A percentile compares a stretch with the other conserved stretches of the same genome.
These are phyloP conservation scores for Scaptomyza pallida DNA, from an alignment of 1,140 invertebrate species.

Conservation along the genomic window DNA sequence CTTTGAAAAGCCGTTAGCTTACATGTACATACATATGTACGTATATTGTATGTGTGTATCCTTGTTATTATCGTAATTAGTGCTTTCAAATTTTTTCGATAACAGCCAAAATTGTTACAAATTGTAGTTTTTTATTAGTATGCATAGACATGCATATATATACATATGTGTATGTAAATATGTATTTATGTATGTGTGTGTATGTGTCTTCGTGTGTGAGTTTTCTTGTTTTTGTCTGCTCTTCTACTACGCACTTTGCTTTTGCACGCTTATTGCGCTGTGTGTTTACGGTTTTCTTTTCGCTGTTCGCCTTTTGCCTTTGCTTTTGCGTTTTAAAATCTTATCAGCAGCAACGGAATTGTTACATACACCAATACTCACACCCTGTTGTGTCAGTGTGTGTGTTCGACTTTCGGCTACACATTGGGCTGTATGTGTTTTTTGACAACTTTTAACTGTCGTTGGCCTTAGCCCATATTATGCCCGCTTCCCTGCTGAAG, in stretches of 20 bases:
- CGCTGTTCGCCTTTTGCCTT: slow-evolving; percentile 50
- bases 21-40: not conserved
- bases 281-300: slow-evolving; percentile 58
- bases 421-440: slow-evolving; percentile 27
- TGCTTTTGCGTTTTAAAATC: slow-evolving; percentile 74
- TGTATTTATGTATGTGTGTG: not conserved
- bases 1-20: slow-evolving; percentile 3
- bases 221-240: slow-evolving; percentile 21
- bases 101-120: not conserved
- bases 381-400: slow-evolving; percentile 15
- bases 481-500: too few species aligned
- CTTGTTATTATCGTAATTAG: slow-evolving; percentile 13
- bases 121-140: slow-evolving; percentile 7
- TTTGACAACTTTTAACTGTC: slow-evolving; percentile 25
- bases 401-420: slow-evolving; percentile 27
- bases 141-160: not conserved
- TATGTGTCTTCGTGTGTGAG: not conserved
- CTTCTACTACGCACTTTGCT: slow-evolving; percentile 72
- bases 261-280: slow-evolving; percentile 71
- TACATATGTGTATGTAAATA: not conserved
- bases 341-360: slow-evolving; percentile 57
- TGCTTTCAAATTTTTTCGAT: not conserved
- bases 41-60: too few species aligned
- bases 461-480: slow-evolving; percentile 44
- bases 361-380: slow-evolving; percentile 20